These are phyloP conservation scores for Bemisia tabaci DNA, from an alignment of 1,140 invertebrate genomes.

Conservation along the genomic window DNA sequence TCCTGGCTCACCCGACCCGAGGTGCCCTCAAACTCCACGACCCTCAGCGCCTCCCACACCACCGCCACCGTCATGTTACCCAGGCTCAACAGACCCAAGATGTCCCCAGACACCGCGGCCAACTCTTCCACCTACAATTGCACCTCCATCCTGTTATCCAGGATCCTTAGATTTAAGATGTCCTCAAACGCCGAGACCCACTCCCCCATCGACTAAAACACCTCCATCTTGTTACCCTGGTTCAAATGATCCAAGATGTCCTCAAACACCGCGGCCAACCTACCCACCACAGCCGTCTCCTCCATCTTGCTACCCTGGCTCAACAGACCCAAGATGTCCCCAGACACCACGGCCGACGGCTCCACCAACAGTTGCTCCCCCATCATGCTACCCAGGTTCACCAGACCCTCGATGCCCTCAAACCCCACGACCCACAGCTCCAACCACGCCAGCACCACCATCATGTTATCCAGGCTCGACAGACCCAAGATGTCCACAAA, in stretches of 20 bases:
- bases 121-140: slow-evolving; percentile 13
- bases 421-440: slow-evolving; percentile 14
- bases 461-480: slow-evolving; percentile 28
- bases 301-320: slow-evolving; percentile 24
- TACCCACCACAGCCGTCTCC: slow-evolving; percentile 25
- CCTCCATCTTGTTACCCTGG: slow-evolving; percentile 25
- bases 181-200: slow-evolving; percentile 13
- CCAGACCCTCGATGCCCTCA: slow-evolving; percentile 26
- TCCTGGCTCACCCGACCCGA: slow-evolving; percentile 24
- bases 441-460: slow-evolving; percentile 10
- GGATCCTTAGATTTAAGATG: slow-evolving; percentile 21
- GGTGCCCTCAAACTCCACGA: slow-evolving; percentile 20
- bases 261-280: slow-evolving; percentile 23
- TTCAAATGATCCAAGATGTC: slow-evolving; percentile 29
- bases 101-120: slow-evolving; percentile 23
- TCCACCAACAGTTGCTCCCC: slow-evolving; percentile 13
- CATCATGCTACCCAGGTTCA: slow-evolving; percentile 25
- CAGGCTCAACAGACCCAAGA: slow-evolving; percentile 28
- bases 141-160: slow-evolving; percentile 22
- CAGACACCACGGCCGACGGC: slow-evolving; percentile 12
- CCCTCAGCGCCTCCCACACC: slow-evolving; percentile 18
- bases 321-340: slow-evolving; percentile 30
- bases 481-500: slow-evolving; percentile 28
- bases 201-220: slow-evolving; percentile 14
- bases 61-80: slow-evolving; percentile 18